A percentile compares a stretch with the other conserved stretches of the same genome.
Evolutionary conservation across 2,113 vertebrate genomes (phyloP).

Genomic region (Proteles cristata): DNA sequence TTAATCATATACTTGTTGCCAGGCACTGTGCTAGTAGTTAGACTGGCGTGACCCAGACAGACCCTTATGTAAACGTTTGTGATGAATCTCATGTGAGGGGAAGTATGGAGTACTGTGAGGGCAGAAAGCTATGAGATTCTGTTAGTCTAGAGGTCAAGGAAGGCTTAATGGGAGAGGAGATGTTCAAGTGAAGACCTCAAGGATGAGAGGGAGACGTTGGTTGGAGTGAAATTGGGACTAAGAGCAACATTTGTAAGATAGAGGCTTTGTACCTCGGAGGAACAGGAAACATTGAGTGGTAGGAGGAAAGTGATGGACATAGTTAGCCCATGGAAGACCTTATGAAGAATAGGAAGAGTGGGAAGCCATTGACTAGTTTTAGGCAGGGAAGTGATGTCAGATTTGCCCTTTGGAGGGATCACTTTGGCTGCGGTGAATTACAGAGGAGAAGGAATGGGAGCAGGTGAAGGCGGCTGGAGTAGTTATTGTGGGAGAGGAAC

Average conservation of each 20-base stretch:
- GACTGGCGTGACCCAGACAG: background rate
- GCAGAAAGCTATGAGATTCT: background rate
- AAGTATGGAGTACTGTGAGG: background rate
- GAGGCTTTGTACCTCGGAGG: background rate
- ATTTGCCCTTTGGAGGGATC: background rate
- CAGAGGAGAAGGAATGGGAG: background rate
- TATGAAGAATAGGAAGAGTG: background rate
- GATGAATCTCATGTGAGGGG: background rate
- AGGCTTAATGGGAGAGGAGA: background rate
- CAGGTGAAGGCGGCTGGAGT: background rate
- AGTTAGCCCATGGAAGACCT: background rate
- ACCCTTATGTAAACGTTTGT: background rate
- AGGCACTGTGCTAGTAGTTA: background rate
- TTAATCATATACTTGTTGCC: background rate
- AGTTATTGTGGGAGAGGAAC: background rate
- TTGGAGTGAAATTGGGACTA: background rate
- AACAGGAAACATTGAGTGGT: background rate
- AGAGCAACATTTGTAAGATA: background rate
- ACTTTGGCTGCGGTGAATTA: background rate
- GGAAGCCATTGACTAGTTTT: background rate
- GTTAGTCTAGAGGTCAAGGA: background rate
- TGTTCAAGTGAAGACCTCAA: background rate
- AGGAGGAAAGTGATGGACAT: background rate
- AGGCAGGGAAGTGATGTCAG: background rate
- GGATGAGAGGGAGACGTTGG: background rate